Conservation (phyloP, 2,113 vertebrate genomes). For the Poicephalus meyeri region DNA sequence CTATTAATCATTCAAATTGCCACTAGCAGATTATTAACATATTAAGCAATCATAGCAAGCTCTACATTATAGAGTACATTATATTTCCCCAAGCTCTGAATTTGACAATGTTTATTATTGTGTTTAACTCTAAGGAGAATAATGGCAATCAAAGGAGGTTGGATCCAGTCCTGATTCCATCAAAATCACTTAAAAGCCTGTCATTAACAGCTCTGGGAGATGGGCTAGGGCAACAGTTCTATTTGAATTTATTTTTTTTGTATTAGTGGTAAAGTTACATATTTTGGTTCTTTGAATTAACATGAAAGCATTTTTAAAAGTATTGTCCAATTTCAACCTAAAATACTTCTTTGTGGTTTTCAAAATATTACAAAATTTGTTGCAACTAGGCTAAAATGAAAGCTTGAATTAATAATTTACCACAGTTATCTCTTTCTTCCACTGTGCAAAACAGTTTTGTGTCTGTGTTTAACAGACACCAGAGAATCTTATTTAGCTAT, state of each 20-base stretch:
- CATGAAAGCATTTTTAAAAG: neutral
- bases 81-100: neutral
- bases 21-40: slow-evolving; percentile 7
- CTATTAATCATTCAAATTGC: slow-evolving; percentile 26
- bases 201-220: neutral
- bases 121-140: neutral
- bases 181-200: neutral
- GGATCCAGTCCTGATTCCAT: neutral
- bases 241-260: neutral
- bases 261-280: neutral
- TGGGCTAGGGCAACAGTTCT: neutral
- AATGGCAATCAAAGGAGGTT: neutral
- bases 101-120: neutral
- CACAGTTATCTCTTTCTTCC: slow-evolving; percentile 55
- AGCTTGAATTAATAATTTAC: slow-evolving; percentile 28
- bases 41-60: neutral
- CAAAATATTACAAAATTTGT: neutral
- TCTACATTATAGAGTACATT: neutral
- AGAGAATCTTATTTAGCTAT: neutral
- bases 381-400: slow-evolving; percentile 19
- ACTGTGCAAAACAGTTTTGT: slow-evolving; percentile 46
- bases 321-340: neutral
- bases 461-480: neutral
- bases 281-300: slow-evolving; percentile 14
- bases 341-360: neutral